Base-by-base conservation (phyloP, 2,888 invertebrate genomes). In the Hirudinaria manillensis region DNA sequence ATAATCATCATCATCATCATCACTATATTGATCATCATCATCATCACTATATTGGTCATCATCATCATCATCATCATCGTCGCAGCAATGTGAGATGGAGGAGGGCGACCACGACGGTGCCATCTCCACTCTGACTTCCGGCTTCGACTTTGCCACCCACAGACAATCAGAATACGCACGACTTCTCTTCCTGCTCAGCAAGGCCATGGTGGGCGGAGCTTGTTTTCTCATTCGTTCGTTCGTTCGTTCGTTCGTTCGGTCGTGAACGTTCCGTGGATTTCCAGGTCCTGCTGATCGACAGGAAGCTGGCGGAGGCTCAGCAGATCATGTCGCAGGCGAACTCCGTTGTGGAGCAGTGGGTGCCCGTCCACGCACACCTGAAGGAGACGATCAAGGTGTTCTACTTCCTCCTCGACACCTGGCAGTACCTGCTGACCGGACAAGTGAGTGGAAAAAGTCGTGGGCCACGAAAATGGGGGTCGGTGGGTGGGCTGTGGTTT, bases 361-460 rank as follows among this genome's bases (percentile, higher is more conserved):
- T 61, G 74, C 24, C 70, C 55, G 32, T 89, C 89, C 76, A 0
- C 91, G n/a, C 36, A 65, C 73, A 73, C 93, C 94, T 96, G 84
- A 95, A 95, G 84, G 97, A 97, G 86, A 94, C 95, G 83, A 89
- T 98, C 6, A 94, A 94, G 81, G 86, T 87, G 32, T 99, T 94
- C 88, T 96, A 94, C 86, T 89, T 97, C 79, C 94, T 98, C 34
- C 88, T 98, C 80, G 96, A 92, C 90, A 93, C 98, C 75, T 95
- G 94, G 84, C 94, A 96, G 87, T 96, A 93, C 86, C 88, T 98
- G 79, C 94, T 95, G 89, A 91, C 93, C n/a, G 98, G 98, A 2
- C 93, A 97, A 88, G 87, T 87, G 77, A 76, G 80, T 79, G 2
- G 27, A 27, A 29, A 16, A 29, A 34, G n/a, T 45, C 45, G 1